Conservation (phyloP, 2,888 invertebrate species). For the Tenodera sinensis region DNA sequence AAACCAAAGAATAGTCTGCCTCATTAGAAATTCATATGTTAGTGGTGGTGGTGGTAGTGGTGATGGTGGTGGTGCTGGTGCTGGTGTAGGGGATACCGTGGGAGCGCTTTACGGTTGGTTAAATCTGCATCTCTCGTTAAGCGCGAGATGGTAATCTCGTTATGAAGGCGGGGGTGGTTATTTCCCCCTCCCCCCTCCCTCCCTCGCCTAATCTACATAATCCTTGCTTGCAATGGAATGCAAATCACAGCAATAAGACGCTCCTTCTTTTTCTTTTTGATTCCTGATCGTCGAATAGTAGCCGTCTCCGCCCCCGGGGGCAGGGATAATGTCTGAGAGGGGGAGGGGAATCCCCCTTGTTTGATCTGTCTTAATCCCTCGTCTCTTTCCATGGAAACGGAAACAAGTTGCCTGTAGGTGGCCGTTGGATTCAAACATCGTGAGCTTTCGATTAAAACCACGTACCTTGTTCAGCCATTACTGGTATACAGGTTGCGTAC, state of each 20-base stretch:
- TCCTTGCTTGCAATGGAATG: background rate
- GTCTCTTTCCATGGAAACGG: background rate
- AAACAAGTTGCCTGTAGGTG: background rate
- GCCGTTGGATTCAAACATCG: too few relatives aligned
- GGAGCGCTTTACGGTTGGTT: background rate
- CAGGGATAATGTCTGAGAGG: background rate
- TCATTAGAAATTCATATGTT: constrained; percentile 30
- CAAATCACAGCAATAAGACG: background rate
- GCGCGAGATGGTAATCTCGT: constrained; percentile 9
- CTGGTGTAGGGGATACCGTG: background rate
- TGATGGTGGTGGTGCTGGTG: too few relatives aligned
- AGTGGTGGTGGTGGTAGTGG: too few relatives aligned
- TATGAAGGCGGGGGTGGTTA: background rate
- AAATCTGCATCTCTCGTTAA: background rate
- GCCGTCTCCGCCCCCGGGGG: background rate
- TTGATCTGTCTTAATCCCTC: background rate
- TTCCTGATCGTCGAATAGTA: background rate
- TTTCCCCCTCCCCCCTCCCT: too few relatives aligned
- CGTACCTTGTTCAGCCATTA: background rate
- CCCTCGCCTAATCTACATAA: background rate
- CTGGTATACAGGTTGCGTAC: background rate
- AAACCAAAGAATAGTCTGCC: constrained; percentile 28
- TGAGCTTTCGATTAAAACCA: background rate
- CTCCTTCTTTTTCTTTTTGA: background rate
- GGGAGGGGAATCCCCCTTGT: background rate